These are phyloP conservation scores for Heterodera schachtii DNA, from an alignment of 1,140 invertebrate species.

Conservation along the genomic window DNA sequence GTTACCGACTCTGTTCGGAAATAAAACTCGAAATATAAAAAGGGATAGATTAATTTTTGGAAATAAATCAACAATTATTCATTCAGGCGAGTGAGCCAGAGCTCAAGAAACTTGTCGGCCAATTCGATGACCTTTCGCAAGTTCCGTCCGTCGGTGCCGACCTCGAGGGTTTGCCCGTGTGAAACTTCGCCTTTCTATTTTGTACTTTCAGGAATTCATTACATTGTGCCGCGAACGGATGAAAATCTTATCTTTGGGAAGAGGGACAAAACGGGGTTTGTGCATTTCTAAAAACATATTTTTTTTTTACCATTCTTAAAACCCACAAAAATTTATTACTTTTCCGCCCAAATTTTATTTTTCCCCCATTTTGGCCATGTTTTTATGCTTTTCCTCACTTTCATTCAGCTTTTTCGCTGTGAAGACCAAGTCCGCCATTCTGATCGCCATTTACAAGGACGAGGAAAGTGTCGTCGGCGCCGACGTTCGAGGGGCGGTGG, in stretches of 20 bases:
- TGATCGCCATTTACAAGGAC: constrained; percentile 63
- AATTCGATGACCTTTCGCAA: constrained; percentile 51
- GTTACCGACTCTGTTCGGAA: too few species aligned
- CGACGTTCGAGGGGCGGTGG: constrained; percentile 57
- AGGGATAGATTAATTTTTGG: constrained; percentile 13
- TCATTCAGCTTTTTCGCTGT: constrained; percentile 51
- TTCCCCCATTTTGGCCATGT: too few species aligned
- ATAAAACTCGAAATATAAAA: too few species aligned
- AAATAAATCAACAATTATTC: constrained; percentile 20
- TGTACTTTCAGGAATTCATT: constrained; percentile 47
- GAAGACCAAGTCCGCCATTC: constrained; percentile 56
- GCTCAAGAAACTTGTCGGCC: constrained; percentile 52
- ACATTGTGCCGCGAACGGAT: constrained; percentile 63
- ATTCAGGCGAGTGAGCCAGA: constrained; percentile 63
- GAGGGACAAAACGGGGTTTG: constrained; percentile 62
- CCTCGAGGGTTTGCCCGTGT: constrained; percentile 45
- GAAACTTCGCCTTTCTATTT: constrained; percentile 8
- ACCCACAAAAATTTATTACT: too few species aligned
- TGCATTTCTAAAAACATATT: too few species aligned
- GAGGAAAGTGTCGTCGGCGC: constrained; percentile 57
- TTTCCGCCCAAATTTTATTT: too few species aligned
- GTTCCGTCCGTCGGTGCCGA: constrained; percentile 59
- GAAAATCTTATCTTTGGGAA: constrained; percentile 65
- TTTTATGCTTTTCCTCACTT: constrained; percentile 15
- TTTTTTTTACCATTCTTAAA: too few species aligned